Conservation (phyloP, 2,113 vertebrate species). For the Columba livia region DNA sequence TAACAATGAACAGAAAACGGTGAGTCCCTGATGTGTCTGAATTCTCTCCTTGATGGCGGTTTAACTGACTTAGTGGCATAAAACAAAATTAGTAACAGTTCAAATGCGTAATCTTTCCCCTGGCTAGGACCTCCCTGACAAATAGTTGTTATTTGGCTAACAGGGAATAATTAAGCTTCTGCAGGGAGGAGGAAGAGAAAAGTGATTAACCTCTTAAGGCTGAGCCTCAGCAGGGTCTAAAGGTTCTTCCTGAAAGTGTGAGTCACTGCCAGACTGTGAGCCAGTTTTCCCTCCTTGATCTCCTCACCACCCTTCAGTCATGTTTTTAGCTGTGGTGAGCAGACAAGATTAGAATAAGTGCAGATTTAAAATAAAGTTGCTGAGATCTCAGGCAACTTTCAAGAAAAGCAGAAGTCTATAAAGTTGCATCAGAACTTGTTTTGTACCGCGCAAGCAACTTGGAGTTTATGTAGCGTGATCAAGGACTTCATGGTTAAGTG, state of each 20-base stretch:
- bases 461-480: neutral
- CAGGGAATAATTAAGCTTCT: slow-evolving; percentile 44
- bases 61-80: slow-evolving; percentile 14
- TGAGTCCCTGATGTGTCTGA: neutral
- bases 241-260: slow-evolving; percentile 40
- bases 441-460: neutral
- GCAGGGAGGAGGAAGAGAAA: neutral
- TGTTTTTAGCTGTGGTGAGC: neutral
- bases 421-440: slow-evolving; percentile 20
- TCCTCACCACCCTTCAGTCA: neutral
- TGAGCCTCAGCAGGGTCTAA: slow-evolving; percentile 26
- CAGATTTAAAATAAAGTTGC: neutral
- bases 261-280: neutral
- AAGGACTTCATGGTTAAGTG: neutral
- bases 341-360: neutral
- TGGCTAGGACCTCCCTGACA: neutral
- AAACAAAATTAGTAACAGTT: slow-evolving; percentile 50
- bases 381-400: neutral
- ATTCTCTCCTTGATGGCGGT: slow-evolving; percentile 29
- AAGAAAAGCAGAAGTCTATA: neutral
- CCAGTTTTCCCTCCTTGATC: slow-evolving; percentile 21
- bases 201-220: slow-evolving; percentile 15
- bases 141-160: slow-evolving; percentile 42
- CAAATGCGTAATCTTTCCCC: slow-evolving; percentile 19
- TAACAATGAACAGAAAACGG: neutral